Percentiles rank a stretch among this genome's conserved stretches.
Conservation (phyloP, 2,113 vertebrate genomes). For the Tachuris rubrigastra region DNA sequence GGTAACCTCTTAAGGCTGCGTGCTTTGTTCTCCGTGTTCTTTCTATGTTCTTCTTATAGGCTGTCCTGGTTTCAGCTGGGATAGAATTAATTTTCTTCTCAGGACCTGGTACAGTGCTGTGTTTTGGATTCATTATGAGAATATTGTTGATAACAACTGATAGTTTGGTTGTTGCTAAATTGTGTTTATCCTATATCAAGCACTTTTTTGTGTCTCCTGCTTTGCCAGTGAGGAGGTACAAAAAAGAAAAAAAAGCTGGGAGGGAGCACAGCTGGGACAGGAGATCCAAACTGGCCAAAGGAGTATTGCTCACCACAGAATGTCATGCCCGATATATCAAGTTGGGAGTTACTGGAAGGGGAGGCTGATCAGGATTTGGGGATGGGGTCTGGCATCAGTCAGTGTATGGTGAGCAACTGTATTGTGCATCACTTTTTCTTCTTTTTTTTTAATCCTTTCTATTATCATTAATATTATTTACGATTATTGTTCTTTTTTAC, state of each 20-base stretch:
- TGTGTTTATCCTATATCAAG: not conserved
- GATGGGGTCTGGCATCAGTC: not conserved
- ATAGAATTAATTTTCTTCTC: not conserved
- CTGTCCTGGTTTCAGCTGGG: not conserved
- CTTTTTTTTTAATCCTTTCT: not conserved
- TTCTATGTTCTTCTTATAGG: not conserved
- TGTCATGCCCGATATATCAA: not conserved
- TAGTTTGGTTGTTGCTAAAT: not conserved
- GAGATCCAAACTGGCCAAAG: not conserved
- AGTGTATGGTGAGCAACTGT: not conserved
- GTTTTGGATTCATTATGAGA: not conserved
- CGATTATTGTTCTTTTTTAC: not conserved
- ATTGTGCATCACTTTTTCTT: not conserved
- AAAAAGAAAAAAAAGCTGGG: not conserved
- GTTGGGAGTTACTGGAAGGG: not conserved
- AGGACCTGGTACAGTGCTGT: not conserved
- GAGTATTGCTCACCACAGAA: not conserved
- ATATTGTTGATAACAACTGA: not conserved
- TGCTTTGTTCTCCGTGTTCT: not conserved
- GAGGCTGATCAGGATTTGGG: rapidly evolving
- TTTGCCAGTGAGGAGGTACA: not conserved
- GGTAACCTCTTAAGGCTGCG: not conserved
- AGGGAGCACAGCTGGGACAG: not conserved
- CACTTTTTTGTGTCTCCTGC: not conserved
- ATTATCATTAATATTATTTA: not conserved